Base-by-base conservation (phyloP, 2,113 vertebrate genomes). In the Paratilapia polleni region DNA sequence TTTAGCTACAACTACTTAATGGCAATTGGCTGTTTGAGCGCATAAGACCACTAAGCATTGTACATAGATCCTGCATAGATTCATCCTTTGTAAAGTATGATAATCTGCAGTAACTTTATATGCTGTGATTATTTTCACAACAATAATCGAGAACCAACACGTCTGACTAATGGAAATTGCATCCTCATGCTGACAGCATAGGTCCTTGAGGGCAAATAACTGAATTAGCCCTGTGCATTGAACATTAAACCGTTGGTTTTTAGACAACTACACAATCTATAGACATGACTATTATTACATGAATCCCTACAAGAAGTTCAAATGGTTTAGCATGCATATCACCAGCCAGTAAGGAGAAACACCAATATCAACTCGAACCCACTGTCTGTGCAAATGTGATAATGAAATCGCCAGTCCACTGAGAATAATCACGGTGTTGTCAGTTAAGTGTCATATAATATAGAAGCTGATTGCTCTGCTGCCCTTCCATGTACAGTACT, bases 351-450 rank as follows among this genome's bases (percentile, higher is more conserved):
- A 54, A 73, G 52, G 68, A 73, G 47, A 34, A 52, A 34, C 68
- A 8, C 47, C 47, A 54, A 6, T n/a, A 0, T 54, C 43, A 9
- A 14, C 26, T n/a, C 11, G 17, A 52, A 49, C 47, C 20, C 54
- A 10, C 47, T 73, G 47, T 73, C 43, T 28, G 49, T 26, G 47
- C 19, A 20, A 36, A 26, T 58, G n/a, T 41, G 54, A 41, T 79
- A 80, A 59, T 73, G 52, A 63, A 70, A 81, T 26, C 4, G 74
- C 17, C 0, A 49, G 17, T 62, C 49, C 41, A 57, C 2, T 77
- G 64, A 81, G 22, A 78, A 56, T 52, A 78, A 86, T 80, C 60
- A 66, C 22, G 26, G 57, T n/a, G 22, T 20, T 62, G n/a, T 24
- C 1, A 19, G 54, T 24, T 34, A 77, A 20, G 73, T 85, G 17